Base-by-base conservation (phyloP, 2,113 vertebrate genomes). In the Ophthalmolycus amberensis region DNA sequence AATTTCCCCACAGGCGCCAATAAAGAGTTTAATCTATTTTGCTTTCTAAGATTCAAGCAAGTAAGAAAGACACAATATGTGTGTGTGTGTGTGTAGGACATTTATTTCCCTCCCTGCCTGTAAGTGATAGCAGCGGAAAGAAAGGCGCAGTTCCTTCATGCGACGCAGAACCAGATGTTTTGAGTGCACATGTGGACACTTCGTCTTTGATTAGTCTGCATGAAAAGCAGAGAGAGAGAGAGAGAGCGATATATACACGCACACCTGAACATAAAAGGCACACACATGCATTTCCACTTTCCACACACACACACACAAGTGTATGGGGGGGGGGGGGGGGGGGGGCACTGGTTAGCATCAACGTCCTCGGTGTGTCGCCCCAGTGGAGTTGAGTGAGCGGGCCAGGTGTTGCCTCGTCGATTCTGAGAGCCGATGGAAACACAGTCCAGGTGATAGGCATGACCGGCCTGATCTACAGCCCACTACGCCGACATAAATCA, bases 91-190 rank as follows among this genome's bases (percentile, higher is more conserved):
- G 66, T 64, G 56, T 11, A 14, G 14, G 69, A 34, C 25, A 71
- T 25, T 59, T 75, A 56, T 29, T 58, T 48, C 65, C 42, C 60
- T 74, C 46, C 58, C 38, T 73, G 82, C 77, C 82, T 62, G 80
- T 86, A 90, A 90, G 79, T 82, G 79, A 90, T 88, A 82, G 71
- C 64, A 84, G 64, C 70, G 82, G 87, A 89, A 89, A 92, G 63
- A 89, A 87, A 88, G 70, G 82, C 70, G 14, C 63, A 88, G 90
- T 87, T 92, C 83, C 89, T 85, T 87, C 52, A 18, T 77, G 63
- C 12, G 66, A 89, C 79, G 12, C 59, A 88, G 87, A 90, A 89
- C 86, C 92, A 94, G 93, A 94, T 92, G 91, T 92, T 87, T 79
- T 20, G 58, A 79, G 80, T 10, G 70, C 89, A 91, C 88, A 91